phyloP scores from a whole-genome alignment of 2,888 invertebrate genomes.

The Serrognathus titanus region DNA sequence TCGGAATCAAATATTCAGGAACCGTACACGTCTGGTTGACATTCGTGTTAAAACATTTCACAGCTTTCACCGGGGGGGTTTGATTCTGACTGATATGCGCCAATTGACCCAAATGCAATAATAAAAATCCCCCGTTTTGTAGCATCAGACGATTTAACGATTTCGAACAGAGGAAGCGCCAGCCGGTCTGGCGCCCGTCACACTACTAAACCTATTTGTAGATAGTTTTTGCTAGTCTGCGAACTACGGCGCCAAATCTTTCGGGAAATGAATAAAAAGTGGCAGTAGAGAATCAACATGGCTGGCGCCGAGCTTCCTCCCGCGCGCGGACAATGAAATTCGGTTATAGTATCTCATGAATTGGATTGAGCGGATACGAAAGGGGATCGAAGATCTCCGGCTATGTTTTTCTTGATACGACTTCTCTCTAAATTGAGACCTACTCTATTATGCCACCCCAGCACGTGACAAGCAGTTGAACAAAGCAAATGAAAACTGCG shows the following conservation, averaged over 20 bases:
- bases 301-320: constrained; percentile 12
- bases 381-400: not conserved
- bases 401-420: not conserved
- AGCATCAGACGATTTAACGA: constrained; percentile 21
- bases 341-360: constrained; percentile 5
- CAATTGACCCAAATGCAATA: constrained; percentile 35
- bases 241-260: constrained; percentile 29
- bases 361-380: not conserved
- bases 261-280: constrained; percentile 18
- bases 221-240: constrained; percentile 34
- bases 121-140: constrained; percentile 27
- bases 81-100: constrained; percentile 31
- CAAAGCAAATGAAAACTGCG: constrained; percentile 16
- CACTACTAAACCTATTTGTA: constrained; percentile 32
- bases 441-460: not conserved
- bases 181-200: constrained; percentile 29
- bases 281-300: constrained; percentile 3
- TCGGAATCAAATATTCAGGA: constrained; percentile 47
- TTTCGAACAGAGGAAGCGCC: constrained; percentile 15
- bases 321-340: constrained; percentile 13
- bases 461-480: constrained; percentile 4
- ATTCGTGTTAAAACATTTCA: constrained; percentile 42
- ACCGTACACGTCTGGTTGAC: constrained; percentile 39
- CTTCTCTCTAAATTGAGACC: not conserved
- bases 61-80: constrained; percentile 31